phyloP scores from a whole-genome alignment of 2,113 vertebrate species.

The Corythoichthys haematopterus region DNA sequence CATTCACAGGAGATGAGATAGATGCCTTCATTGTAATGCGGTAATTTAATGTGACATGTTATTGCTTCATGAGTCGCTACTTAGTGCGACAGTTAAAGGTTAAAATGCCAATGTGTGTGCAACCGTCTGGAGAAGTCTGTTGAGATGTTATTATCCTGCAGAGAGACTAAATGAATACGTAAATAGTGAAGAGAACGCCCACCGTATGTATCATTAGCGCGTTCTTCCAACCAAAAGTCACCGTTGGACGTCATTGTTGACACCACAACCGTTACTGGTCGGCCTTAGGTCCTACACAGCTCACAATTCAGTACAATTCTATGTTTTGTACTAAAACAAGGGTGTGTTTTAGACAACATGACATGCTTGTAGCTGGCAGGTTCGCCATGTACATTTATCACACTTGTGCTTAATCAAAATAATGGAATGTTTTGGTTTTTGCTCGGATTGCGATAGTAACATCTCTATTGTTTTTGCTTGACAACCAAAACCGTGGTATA shows the following conservation, averaged over 20 bases:
- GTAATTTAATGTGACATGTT: constrained; percentile 52
- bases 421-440: not conserved
- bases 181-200: not conserved
- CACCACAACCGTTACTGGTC: not conserved
- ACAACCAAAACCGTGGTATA: not conserved
- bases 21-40: constrained; percentile 44
- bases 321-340: constrained; percentile 37
- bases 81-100: constrained; percentile 58
- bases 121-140: constrained; percentile 60
- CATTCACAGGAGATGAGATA: constrained; percentile 3
- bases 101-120: constrained; percentile 57
- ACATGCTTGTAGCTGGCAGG: constrained; percentile 6
- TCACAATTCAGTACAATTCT: not conserved
- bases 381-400: constrained; percentile 6
- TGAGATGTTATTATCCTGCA: constrained; percentile 54
- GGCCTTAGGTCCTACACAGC: not conserved
- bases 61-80: constrained; percentile 30
- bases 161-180: not conserved
- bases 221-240: not conserved
- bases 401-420: constrained; percentile 14
- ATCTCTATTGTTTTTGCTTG: not conserved
- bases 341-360: constrained; percentile 3
- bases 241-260: constrained; percentile 1
- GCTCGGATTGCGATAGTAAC: not conserved
- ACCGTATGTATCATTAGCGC: not conserved